A percentile compares a stretch with the other conserved stretches of the same genome.
Conservation (phyloP, 2,888 invertebrate genomes). For the Pyrochroa serraticornis region DNA sequence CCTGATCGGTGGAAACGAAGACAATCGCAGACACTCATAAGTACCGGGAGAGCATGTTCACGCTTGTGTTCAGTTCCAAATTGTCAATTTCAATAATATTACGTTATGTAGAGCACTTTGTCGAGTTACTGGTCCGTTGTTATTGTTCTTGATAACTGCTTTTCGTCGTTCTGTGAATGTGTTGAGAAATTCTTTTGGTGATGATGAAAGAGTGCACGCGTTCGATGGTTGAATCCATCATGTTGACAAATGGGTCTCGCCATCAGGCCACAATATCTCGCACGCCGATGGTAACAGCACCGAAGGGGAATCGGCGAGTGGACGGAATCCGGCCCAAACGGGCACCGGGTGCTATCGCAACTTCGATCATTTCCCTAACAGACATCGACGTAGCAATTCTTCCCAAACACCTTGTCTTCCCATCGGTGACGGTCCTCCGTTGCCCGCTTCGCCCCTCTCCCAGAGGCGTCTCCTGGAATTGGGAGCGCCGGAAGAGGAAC, state of each 20-base stretch:
- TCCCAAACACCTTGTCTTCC: constrained; percentile 61
- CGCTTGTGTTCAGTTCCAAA: constrained; percentile 39
- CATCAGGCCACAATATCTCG: constrained; percentile 86
- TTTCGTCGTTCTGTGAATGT: constrained; percentile 34
- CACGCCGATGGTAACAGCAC: constrained; percentile 87
- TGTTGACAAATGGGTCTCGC: constrained; percentile 10
- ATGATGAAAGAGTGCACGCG: constrained; percentile 33
- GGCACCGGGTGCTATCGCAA: constrained; percentile 79
- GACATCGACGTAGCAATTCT: constrained; percentile 62
- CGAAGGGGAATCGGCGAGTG: constrained; percentile 65
- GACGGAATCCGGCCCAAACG: constrained; percentile 72
- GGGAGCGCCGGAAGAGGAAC: constrained; percentile 41
- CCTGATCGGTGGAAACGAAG: constrained; percentile 78
- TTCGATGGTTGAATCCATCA: constrained; percentile 4
- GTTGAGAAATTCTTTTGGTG: constrained; percentile 30
- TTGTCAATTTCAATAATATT: constrained; percentile 23
- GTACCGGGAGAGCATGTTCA: constrained; percentile 39
- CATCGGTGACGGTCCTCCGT: constrained; percentile 51
- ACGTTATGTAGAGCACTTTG: constrained; percentile 35
- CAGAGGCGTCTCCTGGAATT: constrained; percentile 48
- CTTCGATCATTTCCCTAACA: constrained; percentile 71
- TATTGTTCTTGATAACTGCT: constrained; percentile 26
- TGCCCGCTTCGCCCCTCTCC: constrained; percentile 50
- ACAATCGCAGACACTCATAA: constrained; percentile 57
- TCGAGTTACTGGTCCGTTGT: constrained; percentile 23